A percentile compares a stretch with the other conserved stretches of the same genome.
phyloP scores from a whole-genome alignment of 2,888 invertebrate genomes.

The Drosophila pegasa region DNA sequence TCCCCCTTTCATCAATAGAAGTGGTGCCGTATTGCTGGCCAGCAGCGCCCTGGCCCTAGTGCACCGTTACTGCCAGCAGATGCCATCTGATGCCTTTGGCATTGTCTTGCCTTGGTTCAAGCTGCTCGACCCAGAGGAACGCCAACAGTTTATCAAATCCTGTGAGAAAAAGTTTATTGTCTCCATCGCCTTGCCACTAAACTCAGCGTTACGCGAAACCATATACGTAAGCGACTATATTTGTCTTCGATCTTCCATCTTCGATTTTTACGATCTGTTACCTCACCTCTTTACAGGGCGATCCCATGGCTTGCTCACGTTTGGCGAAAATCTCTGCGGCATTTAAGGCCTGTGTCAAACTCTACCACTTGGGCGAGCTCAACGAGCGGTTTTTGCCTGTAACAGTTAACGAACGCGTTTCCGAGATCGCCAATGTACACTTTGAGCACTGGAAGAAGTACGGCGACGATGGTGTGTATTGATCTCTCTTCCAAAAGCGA shows the following conservation, averaged over 20 bases:
- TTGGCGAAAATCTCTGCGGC: conserved; percentile 94
- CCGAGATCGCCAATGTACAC: conserved; percentile 84
- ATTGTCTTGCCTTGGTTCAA: conserved; percentile 85
- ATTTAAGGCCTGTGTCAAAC: conserved; percentile 89
- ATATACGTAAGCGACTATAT: conserved; percentile 87
- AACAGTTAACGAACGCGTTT: conserved; percentile 74
- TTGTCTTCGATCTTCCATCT: background rate
- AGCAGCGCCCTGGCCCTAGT: conserved; percentile 85
- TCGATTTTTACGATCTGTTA: background rate
- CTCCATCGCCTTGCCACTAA: conserved; percentile 90
- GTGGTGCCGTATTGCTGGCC: conserved; percentile 73
- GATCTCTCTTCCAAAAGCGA: background rate
- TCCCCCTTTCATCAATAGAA: conserved; percentile 65
- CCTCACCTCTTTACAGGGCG: conserved; percentile 86
- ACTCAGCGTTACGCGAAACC: conserved; percentile 90
- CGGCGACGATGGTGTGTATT: conserved; percentile 66
- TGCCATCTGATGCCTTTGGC: conserved; percentile 93
- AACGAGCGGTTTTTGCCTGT: conserved; percentile 89
- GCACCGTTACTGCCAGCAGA: conserved; percentile 91
- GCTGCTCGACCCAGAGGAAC: conserved; percentile 62
- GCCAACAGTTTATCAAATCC: fast-evolving
- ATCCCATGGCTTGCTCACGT: conserved; percentile 86
- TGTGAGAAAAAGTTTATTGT: conserved; percentile 43
- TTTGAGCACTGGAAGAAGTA: conserved; percentile 88
- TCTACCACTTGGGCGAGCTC: conserved; percentile 91